Conservation (phyloP, 2,888 invertebrate genomes). For the Eumacrocentrus americanus region DNA sequence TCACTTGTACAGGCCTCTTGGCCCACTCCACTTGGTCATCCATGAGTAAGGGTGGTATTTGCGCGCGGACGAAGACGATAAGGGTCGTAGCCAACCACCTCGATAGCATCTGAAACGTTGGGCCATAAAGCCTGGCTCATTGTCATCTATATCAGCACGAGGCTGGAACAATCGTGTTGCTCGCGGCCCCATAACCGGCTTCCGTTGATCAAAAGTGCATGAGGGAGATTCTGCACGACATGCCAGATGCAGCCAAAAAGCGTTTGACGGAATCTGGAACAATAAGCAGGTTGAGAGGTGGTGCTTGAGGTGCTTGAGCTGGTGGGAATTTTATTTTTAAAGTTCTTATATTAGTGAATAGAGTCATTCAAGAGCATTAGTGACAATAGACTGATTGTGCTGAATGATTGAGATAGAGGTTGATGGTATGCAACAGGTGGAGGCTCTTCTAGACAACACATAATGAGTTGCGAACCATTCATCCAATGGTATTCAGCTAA, state of each 20-base stretch:
- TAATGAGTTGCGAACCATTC: background rate
- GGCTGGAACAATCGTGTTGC: constrained; percentile 4
- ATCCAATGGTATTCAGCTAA: background rate
- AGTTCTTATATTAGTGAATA: background rate
- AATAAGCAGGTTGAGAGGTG: constrained; percentile 10
- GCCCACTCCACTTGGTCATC: background rate
- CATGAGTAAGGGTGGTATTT: constrained; percentile 1
- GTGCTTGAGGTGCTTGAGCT: background rate
- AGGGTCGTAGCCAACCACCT: constrained; percentile 8
- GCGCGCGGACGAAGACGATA: constrained; percentile 9
- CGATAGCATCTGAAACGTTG: constrained; percentile 15
- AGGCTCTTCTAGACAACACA: background rate
- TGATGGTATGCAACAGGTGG: background rate
- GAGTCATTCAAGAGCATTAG: background rate
- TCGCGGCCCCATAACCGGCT: constrained; percentile 2
- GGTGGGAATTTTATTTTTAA: constrained; percentile 10
- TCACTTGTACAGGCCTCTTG: background rate
- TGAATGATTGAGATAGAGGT: background rate
- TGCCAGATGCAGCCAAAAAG: background rate
- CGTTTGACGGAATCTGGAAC: background rate
- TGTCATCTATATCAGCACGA: constrained; percentile 5
- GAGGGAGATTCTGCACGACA: background rate
- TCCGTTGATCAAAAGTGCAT: background rate
- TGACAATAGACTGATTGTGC: background rate
- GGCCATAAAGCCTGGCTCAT: background rate